Percentiles rank a stretch among this genome's conserved stretches.
These are phyloP conservation scores for Stramonita haemastoma DNA, from an alignment of 2,888 invertebrate genomes.

Conservation along the genomic window DNA sequence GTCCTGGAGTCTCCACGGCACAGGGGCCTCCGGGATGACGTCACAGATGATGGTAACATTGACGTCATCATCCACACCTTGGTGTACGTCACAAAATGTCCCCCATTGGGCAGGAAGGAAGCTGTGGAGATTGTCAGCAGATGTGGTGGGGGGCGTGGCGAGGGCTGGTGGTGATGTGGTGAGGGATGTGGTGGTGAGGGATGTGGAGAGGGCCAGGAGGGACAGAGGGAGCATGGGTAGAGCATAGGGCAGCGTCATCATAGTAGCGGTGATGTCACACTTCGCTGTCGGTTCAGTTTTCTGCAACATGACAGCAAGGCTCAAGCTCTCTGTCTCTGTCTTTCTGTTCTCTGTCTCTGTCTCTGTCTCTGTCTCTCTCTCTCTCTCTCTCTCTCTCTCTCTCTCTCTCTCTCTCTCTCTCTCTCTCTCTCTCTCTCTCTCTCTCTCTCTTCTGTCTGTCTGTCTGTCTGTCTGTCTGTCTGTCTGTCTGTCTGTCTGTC, in stretches of 20 bases:
- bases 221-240: neutral
- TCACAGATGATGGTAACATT: no score
- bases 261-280: neutral
- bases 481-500: no score
- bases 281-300: neutral
- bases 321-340: no score
- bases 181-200: neutral
- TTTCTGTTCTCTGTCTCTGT: neutral
- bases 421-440: neutral
- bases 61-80: no score
- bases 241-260: neutral
- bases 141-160: neutral
- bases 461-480: no score
- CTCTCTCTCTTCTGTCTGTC: no score
- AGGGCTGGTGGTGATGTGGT: neutral
- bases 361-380: slow-evolving; percentile 3
- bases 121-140: no score
- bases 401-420: slow-evolving; percentile 5
- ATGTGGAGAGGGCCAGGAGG: neutral
- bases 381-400: slow-evolving; percentile 10
- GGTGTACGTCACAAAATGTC: no score
- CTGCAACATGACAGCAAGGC: no score
- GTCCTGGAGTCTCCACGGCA: no score
- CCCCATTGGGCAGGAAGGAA: no score
- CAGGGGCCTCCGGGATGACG: no score